phyloP scores from a whole-genome alignment of 1,140 invertebrate species.

The Calephelis nemesis region DNA sequence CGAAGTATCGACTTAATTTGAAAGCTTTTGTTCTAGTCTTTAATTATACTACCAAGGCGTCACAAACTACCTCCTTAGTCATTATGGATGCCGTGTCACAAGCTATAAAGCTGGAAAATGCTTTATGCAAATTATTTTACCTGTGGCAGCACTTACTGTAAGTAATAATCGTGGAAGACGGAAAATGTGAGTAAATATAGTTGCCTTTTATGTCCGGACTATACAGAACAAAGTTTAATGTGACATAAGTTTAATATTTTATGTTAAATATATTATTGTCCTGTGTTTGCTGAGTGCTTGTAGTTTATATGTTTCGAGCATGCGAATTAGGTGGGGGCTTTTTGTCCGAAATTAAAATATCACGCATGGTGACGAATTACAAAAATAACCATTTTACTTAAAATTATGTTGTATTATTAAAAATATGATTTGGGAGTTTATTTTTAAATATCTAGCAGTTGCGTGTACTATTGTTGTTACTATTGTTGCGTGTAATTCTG shows the following conservation, averaged over 20 bases:
- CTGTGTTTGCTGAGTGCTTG: not conserved
- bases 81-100: constrained; percentile 66
- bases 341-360: not conserved
- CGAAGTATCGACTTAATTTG: constrained; percentile 26
- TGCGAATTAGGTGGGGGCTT: not conserved
- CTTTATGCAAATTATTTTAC: constrained; percentile 69
- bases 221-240: not conserved
- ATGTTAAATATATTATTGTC: not conserved
- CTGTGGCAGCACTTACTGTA: constrained; percentile 42
- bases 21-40: constrained; percentile 44
- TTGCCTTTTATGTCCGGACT: constrained; percentile 30
- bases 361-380: no score
- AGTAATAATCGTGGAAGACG: constrained; percentile 45
- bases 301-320: not conserved
- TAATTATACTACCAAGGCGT: constrained; percentile 62
- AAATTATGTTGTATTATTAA: no score
- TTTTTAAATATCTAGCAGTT: no score
- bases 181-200: constrained; percentile 38
- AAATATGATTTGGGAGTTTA: no score
- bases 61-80: constrained; percentile 60
- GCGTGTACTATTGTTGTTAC: no score
- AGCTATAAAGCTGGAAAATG: constrained; percentile 60
- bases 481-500: no score
- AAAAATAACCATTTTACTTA: no score
- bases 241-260: not conserved